phyloP scores from a whole-genome alignment of 2,797 vertebrate species.

The Chrosomus eos region DNA sequence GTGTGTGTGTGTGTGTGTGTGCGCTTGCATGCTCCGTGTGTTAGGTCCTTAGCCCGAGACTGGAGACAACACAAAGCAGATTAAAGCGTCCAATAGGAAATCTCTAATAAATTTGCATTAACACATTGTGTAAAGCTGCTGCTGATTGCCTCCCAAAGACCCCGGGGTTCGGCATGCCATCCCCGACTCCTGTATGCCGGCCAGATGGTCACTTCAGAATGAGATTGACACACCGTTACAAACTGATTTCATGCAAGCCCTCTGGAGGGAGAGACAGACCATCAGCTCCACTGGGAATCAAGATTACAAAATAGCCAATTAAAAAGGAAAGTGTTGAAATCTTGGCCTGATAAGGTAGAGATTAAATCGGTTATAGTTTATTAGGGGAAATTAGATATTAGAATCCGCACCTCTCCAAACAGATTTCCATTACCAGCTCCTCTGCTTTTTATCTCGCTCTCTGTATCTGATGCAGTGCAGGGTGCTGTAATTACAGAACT shows the following conservation, averaged over 20 bases:
- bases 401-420: conserved; percentile 83
- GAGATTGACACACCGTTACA: conserved; percentile 98
- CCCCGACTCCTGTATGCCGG: conserved; percentile 88
- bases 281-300: conserved; percentile 96
- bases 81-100: conserved; percentile 80
- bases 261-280: conserved; percentile 91
- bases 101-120: conserved; percentile 87
- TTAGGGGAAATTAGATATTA: conserved; percentile 89
- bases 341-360: conserved; percentile 88
- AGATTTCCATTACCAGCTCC: conserved; percentile 82
- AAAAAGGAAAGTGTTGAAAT: conserved; percentile 94
- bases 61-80: conserved; percentile 75
- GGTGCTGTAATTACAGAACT: conserved; percentile 80
- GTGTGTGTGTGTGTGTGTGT: conserved; percentile 21
- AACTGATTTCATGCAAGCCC: conserved; percentile 98
- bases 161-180: conserved; percentile 86
- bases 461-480: conserved; percentile 77
- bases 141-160: conserved; percentile 89
- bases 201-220: conserved; percentile 98
- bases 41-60: conserved; percentile 64
- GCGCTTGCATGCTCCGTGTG: conserved; percentile 22
- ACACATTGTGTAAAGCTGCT: conserved; percentile 84
- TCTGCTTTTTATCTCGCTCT: conserved; percentile 78
- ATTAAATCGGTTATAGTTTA: conserved; percentile 91
- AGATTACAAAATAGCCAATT: conserved; percentile 99